Evolutionary conservation across 1,140 invertebrate species (phyloP).

Genomic region (Pogonomyrmex barbatus): DNA sequence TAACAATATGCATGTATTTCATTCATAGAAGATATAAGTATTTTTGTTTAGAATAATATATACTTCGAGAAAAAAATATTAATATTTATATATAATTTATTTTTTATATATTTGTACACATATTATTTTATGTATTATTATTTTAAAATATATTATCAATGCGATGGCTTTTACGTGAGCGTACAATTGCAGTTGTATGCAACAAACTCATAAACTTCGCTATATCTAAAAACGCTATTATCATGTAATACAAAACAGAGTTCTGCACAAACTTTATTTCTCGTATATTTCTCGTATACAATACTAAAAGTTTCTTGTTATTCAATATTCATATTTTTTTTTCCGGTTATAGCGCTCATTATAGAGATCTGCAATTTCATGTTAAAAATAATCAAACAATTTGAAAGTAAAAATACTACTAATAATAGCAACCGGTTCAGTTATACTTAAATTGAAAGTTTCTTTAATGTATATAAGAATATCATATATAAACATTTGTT

Average conservation of each 20-base stretch:
- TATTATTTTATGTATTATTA: not conserved
- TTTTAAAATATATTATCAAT: not conserved
- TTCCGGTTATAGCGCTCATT: not conserved
- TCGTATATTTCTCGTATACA: not conserved
- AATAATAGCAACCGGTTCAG: not conserved
- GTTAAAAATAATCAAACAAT: not conserved
- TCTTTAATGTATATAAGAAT: too few species aligned
- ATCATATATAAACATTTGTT: not conserved
- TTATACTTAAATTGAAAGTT: not conserved
- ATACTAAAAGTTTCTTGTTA: conserved; percentile 4
- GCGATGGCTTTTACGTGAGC: not conserved
- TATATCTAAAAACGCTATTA: not conserved
- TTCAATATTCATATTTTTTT: not conserved
- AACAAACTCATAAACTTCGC: not conserved
- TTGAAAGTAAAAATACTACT: not conserved
- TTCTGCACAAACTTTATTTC: conserved; percentile 10
- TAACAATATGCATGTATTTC: too few species aligned
- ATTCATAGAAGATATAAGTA: not conserved
- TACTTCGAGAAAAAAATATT: not conserved
- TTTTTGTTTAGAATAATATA: not conserved
- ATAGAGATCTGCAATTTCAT: not conserved
- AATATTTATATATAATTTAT: not conserved
- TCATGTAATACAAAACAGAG: not conserved
- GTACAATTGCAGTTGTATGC: not conserved
- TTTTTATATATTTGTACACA: not conserved